These are phyloP conservation scores for Galleria mellonella DNA, from an alignment of 1,140 invertebrate genomes.

Conservation along the genomic window DNA sequence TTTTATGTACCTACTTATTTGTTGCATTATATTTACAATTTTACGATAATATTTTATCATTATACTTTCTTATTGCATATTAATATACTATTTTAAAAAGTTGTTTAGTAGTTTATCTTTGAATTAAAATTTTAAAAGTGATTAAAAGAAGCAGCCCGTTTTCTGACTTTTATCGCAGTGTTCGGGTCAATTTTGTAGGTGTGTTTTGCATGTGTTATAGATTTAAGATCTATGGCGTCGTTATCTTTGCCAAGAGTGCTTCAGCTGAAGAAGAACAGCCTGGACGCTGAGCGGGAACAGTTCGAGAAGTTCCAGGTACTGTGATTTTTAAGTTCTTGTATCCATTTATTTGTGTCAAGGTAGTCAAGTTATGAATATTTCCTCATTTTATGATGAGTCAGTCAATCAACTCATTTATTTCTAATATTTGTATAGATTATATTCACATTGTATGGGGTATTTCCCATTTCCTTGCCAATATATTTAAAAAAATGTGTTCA, in stretches of 20 bases:
- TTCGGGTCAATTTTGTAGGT: slow-evolving; percentile 30
- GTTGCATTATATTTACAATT: no score
- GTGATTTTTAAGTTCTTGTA: no score
- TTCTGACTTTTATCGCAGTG: slow-evolving; percentile 1
- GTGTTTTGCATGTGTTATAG: slow-evolving; percentile 44
- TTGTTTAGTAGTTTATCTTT: no score
- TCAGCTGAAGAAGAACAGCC: slow-evolving; percentile 81
- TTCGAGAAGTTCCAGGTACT: slow-evolving; percentile 88
- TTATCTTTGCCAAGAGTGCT: slow-evolving; percentile 82
- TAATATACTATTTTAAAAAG: no score
- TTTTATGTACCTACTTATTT: background rate
- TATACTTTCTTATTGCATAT: slow-evolving; percentile 5
- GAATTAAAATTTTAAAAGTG: slow-evolving; percentile 12
- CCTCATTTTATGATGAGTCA: no score
- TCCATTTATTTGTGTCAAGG: no score
- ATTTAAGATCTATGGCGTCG: slow-evolving; percentile 78
- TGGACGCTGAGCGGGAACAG: slow-evolving; percentile 83
- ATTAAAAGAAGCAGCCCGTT: background rate
- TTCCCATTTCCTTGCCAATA: no score
- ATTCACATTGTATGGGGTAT: no score
- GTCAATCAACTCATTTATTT: no score
- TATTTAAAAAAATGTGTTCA: no score
- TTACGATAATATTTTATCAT: background rate
- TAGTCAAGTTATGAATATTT: no score
- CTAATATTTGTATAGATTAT: no score